Base-by-base conservation (phyloP, 2,888 invertebrate genomes). In the Synergus itoensis region DNA sequence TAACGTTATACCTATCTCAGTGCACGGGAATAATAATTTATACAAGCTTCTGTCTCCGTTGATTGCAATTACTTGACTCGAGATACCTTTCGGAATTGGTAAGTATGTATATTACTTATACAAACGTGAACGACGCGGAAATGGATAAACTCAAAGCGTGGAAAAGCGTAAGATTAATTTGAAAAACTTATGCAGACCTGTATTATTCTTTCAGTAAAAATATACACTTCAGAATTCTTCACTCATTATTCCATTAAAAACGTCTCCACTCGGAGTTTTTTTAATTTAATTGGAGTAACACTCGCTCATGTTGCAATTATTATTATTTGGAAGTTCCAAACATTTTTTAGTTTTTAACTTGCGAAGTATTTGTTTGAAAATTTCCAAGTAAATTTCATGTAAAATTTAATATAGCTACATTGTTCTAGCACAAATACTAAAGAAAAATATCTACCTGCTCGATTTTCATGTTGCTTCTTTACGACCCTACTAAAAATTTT, bases 41-140 rank as follows among this genome's bases (percentile, higher is more conserved):
- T 53, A 53, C 48, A 73, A 28, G n/a, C n/a, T 53, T 73, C 28
- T 73, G 16, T 53, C 73, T 53, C 11, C 53, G 48, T n/a, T 73
- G 53, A 73, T 73, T 73, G 73, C 73, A 73, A 73, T 73, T 73
- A 73, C 73, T 53, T 36, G 18, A 43, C 21, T 21, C 28, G 45
- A 28, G 45, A 69, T 45, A 11, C 60, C 21, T 18, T 60, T 60
- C 60, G 60, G 12, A 60, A 60, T 60, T 60, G 21, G 60, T 60
- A 60, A 60, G 21, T 60, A n/a, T 8, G n/a, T n/a, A n/a, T n/a
- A 53, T 53, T 53, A 53, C 53, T n/a, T 4, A 60, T 12, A 11
- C 60, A 60, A 60, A n/a, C 21, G 21, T 21, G 60, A 60, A 21
- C 11, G 12, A 60, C 21, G 21, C 12, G 18, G 4, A 4, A 60